Base-by-base conservation (phyloP, 2,888 invertebrate genomes). In the Amphipyra berbera region DNA sequence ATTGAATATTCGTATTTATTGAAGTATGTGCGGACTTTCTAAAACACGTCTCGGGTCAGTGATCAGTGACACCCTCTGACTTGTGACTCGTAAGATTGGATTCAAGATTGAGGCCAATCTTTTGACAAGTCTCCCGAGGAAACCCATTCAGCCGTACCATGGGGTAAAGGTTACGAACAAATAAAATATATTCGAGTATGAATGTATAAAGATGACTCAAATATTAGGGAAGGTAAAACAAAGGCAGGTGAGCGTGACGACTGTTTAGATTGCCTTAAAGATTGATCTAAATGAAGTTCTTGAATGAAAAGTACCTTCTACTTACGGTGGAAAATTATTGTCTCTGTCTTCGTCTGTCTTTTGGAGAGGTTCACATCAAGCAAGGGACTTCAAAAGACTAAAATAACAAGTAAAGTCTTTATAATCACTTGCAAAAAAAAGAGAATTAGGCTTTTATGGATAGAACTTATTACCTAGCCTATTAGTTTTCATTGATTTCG, bases 11-110 rank as follows among this genome's bases (percentile, higher is more conserved):
- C 60, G 42, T 61, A 54, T 70, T 62, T 64, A 69, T 42, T 64
- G 57, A 50, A 55, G 63, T 69, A 65, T 57, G 61, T 59, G 38
- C 48, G 46, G 58, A 68, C 65, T 62, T 61, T 62, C 46, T 66
- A 64, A 71, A 77, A 79, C 80, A 77, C 52, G 48, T 48, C 27
- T 54, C 72, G 68, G 78, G 69, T 69, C 80, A 79, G 42, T 75
- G 74, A 67, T 54, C 68, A 66, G 49, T 48, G 48, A 56, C 68
- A 59, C 69, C 64, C 64, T 21, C 59, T 65, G 67, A 72, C 65
- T 72, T 60, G 56, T 79, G 78, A 79, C 75, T 74, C 75, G 74
- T 74, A 72, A 69, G 80, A 78, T 78, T 78, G 72, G 73, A 75
- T 66, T 41, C 49, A 62, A 77, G 68, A 77, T 77, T 62, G 75